These are phyloP conservation scores for Chrysodeixis includens DNA, from an alignment of 2,888 invertebrate genomes.

Conservation along the genomic window DNA sequence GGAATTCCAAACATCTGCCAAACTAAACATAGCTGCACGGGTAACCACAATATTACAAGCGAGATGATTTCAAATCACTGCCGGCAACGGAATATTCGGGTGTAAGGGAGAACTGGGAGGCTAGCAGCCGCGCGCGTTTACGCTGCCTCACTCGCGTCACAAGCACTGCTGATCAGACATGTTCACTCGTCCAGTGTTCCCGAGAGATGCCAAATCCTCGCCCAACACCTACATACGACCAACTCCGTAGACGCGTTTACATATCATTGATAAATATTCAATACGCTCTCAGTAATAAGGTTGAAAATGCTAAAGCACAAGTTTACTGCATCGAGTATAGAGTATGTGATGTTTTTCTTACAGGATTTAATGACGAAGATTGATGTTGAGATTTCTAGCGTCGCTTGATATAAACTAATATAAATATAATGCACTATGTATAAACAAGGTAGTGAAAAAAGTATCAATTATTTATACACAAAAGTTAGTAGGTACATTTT, in stretches of 20 bases:
- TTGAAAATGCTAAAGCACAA: slow-evolving; percentile 44
- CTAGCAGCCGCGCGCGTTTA: slow-evolving; percentile 29
- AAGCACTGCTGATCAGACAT: slow-evolving; percentile 47
- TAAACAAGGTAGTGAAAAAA: not conserved
- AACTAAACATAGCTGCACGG: slow-evolving; percentile 55
- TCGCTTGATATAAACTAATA: slow-evolving; percentile 15
- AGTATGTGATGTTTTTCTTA: slow-evolving; percentile 38
- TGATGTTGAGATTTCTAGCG: slow-evolving; percentile 40
- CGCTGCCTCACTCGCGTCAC: slow-evolving; percentile 35
- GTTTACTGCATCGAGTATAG: slow-evolving; percentile 30
- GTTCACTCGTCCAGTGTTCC: slow-evolving; percentile 15
- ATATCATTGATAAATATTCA: slow-evolving; percentile 52
- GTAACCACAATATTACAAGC: slow-evolving; percentile 48
- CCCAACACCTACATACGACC: slow-evolving; percentile 33
- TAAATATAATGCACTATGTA: not conserved
- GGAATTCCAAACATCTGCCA: slow-evolving; percentile 60
- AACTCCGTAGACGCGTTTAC: slow-evolving; percentile 41
- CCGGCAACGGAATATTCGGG: slow-evolving; percentile 30
- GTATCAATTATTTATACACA: no score
- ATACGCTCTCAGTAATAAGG: slow-evolving; percentile 43
- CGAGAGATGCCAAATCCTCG: slow-evolving; percentile 54
- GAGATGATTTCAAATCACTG: slow-evolving; percentile 36
- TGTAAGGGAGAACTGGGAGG: slow-evolving; percentile 43
- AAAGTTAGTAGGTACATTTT: no score
- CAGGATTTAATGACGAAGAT: slow-evolving; percentile 38